phyloP scores from a whole-genome alignment of 2,888 invertebrate genomes.

The Pammene fasciana region DNA sequence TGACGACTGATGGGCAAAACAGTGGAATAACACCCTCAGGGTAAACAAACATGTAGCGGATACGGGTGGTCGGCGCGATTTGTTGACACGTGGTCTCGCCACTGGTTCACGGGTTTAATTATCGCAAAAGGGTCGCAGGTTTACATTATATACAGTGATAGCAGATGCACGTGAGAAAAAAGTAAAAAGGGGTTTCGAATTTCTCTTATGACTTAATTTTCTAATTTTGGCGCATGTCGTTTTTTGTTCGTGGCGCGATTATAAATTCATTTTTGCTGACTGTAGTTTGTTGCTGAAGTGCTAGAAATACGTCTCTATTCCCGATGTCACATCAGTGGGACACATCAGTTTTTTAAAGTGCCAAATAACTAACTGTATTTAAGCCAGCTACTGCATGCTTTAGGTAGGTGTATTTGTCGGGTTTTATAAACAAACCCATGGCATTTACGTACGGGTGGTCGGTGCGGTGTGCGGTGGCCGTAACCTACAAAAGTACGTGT shows the following conservation, averaged over 20 bases:
- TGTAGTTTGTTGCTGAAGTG: too few relatives aligned
- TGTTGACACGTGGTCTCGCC: slow-evolving; percentile 66
- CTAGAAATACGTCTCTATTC: too few relatives aligned
- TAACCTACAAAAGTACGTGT: slow-evolving; percentile 3
- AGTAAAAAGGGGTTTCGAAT: neutral
- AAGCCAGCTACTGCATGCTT: neutral
- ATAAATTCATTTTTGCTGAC: too few relatives aligned
- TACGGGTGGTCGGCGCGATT: slow-evolving; percentile 76
- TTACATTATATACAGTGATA: neutral
- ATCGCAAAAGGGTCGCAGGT: slow-evolving; percentile 31
- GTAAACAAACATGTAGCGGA: slow-evolving; percentile 69
- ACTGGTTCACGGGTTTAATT: slow-evolving; percentile 34
- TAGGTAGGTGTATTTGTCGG: neutral
- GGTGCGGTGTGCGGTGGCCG: slow-evolving; percentile 5
- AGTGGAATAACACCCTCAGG: slow-evolving; percentile 40
- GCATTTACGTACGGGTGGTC: slow-evolving; percentile 18
- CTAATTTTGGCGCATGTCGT: too few relatives aligned
- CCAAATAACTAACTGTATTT: neutral
- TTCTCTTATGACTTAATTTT: neutral
- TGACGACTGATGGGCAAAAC: neutral
- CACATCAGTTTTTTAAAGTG: too few relatives aligned
- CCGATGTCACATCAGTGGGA: too few relatives aligned
- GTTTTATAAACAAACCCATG: slow-evolving; percentile 19
- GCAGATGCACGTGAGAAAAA: neutral
- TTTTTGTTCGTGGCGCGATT: too few relatives aligned